Evolutionary conservation across 2,113 vertebrate genomes (phyloP).

Genomic region (Psilopsiagon aymara): DNA sequence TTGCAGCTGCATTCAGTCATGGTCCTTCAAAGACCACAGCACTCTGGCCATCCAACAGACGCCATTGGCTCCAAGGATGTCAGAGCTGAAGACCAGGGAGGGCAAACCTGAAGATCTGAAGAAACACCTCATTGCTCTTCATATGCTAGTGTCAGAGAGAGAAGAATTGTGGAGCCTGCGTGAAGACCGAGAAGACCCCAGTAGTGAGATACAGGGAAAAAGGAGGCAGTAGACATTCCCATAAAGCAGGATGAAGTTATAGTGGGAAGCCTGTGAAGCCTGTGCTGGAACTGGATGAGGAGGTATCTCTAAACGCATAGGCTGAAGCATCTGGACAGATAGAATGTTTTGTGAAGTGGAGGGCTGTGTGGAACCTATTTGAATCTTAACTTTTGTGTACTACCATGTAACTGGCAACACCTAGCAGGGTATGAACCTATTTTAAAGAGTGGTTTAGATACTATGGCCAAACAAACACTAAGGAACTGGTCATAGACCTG

Average conservation of each 20-base stretch:
- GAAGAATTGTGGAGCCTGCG: background rate
- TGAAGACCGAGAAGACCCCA: background rate
- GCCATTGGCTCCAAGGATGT: background rate
- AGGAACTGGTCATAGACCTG: background rate
- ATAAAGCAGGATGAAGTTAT: background rate
- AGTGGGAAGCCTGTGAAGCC: background rate
- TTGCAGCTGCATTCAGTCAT: background rate
- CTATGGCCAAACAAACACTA: background rate
- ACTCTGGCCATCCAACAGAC: background rate
- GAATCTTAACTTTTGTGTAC: background rate
- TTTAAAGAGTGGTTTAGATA: background rate
- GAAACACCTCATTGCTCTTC: background rate
- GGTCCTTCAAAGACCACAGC: background rate
- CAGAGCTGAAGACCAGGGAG: background rate
- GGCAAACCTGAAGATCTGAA: background rate
- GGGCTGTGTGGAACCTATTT: accelerated
- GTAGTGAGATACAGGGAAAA: background rate
- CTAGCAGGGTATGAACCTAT: background rate
- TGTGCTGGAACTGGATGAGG: background rate
- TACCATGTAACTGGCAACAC: background rate
- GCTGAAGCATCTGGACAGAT: background rate
- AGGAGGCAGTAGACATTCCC: background rate
- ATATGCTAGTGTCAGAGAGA: background rate
- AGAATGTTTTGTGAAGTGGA: background rate
- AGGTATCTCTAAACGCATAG: background rate